Base-by-base conservation (phyloP, 2,113 vertebrate species). In the Vimba vimba region DNA sequence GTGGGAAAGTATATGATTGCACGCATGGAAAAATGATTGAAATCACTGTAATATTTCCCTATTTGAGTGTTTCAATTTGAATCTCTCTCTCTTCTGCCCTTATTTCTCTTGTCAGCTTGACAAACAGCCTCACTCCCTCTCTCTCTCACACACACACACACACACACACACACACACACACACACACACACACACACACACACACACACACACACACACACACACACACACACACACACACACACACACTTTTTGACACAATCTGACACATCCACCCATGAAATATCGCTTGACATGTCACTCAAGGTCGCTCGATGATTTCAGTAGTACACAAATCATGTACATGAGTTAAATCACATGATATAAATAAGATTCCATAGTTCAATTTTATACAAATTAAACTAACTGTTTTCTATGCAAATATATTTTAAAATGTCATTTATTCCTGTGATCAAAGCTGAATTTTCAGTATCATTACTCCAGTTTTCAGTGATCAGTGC, bases 291-390 rank as follows among this genome's bases (percentile, higher is more conserved):
- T 94, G 94, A 94, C 93, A 93, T 91, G 91, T 89, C 91, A 92
- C 91, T 94, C 93, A 94, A 94, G 93, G 94, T 94, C 91, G 89
- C 91, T 91, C 90, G 89, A 93, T 94, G 92, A 94, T 90, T 93
- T 89, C 88, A 87, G 88, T 89, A 52, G 13, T 57, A 9, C 19
- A 57, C 55, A 57, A 57, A 23, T 52, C 19, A 57, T 8, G 19
- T 57, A 23, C 19, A 8, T 8, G 55, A 57, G 55, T 57, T 57
- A 21, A 57, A 57, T 19, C 6, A 21, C 55, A 21, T 19, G 52
- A 21, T 57, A 9, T 57, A 21, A 57, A 57, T 57, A 1, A 23
- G 52, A 57, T 57, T 21, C 17, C 52, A 57, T 57, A 8, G 19
- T 21, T 57, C 0, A 57, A 8, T 23, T 57, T 8, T 57, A 21